These are phyloP conservation scores for Caerostris extrusa DNA, from an alignment of 1,140 invertebrate species.

Conservation along the genomic window DNA sequence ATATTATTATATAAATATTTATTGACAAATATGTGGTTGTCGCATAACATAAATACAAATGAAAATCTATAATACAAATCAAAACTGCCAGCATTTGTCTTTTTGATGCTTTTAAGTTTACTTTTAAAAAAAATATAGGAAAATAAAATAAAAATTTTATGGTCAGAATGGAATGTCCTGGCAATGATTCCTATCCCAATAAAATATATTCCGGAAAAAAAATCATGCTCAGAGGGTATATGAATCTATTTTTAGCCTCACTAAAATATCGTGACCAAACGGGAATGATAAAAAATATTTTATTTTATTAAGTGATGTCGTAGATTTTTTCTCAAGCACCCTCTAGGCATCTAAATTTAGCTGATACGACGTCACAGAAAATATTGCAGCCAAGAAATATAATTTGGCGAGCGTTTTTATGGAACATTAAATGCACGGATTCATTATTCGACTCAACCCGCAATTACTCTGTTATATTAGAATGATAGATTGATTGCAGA, in stretches of 20 bases:
- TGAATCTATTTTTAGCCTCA: background rate
- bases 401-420: slow-evolving; percentile 35
- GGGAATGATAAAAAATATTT: slow-evolving; percentile 3
- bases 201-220: background rate
- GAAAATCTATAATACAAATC: no score
- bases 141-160: background rate
- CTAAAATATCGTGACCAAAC: slow-evolving; percentile 8
- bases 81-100: no score
- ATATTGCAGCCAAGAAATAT: background rate
- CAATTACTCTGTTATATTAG: background rate
- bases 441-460: background rate
- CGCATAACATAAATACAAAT: no score
- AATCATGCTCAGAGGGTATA: background rate
- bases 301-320: slow-evolving; percentile 1
- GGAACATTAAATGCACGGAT: slow-evolving; percentile 11
- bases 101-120: no score
- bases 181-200: background rate
- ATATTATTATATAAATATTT: no score
- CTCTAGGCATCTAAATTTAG: background rate
- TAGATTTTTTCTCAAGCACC: background rate
- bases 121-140: no score
- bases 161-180: background rate
- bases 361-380: background rate
- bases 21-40: no score
- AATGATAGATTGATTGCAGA: background rate